Percentiles rank a stretch among this genome's conserved stretches.
Evolutionary conservation across 2,113 vertebrate species (phyloP).

Genomic region (Perognathus longimembris): DNA sequence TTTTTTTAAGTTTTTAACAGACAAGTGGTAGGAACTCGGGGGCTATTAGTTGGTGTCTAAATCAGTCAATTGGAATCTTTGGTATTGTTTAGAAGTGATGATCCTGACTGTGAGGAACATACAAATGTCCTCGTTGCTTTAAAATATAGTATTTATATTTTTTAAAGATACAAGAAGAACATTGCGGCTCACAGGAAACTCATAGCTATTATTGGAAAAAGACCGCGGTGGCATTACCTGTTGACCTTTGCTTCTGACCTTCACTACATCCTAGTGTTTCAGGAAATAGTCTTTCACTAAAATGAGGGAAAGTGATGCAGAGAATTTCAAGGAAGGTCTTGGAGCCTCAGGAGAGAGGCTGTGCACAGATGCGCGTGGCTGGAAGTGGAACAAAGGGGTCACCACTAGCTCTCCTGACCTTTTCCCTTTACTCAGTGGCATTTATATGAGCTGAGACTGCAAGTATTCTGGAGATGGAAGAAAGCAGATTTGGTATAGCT

Average conservation of each 20-base stretch:
- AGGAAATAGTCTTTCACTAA: constrained; percentile 47
- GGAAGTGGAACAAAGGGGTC: constrained; percentile 30
- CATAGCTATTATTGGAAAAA: constrained; percentile 22
- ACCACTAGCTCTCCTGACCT: constrained; percentile 36
- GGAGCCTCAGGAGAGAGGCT: not conserved
- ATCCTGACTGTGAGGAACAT: not conserved
- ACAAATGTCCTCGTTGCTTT: not conserved
- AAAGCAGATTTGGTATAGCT: constrained; percentile 22
- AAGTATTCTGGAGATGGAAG: constrained; percentile 39
- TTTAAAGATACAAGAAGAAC: not conserved
- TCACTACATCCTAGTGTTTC: constrained; percentile 35
- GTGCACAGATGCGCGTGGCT: constrained; percentile 32
- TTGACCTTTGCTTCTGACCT: constrained; percentile 48
- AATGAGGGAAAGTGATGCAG: constrained; percentile 62
- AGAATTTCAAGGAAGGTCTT: constrained; percentile 29
- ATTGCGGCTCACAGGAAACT: not conserved
- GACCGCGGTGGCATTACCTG: not conserved
- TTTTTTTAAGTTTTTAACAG: not conserved
- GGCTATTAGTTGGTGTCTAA: not conserved
- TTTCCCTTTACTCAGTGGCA: constrained; percentile 41
- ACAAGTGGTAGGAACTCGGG: not conserved
- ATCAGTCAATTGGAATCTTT: not conserved
- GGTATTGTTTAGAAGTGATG: not conserved
- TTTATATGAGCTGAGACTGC: constrained; percentile 54
- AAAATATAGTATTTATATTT: not conserved